Evolutionary conservation across 2,113 vertebrate genomes (phyloP).

Genomic region (Otocyon megalotis): DNA sequence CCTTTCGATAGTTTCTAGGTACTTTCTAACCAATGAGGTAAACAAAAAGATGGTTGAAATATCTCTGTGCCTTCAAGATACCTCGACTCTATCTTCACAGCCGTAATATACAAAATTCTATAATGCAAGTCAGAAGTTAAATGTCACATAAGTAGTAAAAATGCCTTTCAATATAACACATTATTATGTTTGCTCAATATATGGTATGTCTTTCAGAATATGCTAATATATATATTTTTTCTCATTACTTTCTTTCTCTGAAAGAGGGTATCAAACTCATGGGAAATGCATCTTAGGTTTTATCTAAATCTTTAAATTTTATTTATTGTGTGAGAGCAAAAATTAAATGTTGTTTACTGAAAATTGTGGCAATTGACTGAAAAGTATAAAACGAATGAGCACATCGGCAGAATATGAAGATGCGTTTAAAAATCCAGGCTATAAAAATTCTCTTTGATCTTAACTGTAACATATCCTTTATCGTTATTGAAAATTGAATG

Average conservation of each 20-base stretch:
- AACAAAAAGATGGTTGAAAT: constrained; percentile 30
- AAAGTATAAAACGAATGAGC: neutral
- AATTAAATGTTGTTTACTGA: neutral
- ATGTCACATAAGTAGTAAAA: neutral
- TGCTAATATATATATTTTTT: neutral
- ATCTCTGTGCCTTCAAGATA: neutral
- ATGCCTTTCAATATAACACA: neutral
- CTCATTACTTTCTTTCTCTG: neutral
- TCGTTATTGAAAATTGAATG: constrained; percentile 50
- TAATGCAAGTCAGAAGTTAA: neutral
- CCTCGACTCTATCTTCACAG: neutral
- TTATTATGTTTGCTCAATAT: neutral
- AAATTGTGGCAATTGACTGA: neutral
- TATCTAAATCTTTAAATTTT: neutral
- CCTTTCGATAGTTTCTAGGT: neutral
- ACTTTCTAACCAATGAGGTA: neutral
- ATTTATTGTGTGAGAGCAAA: constrained; percentile 18
- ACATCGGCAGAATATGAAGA: neutral
- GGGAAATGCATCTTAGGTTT: neutral
- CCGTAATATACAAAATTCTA: neutral
- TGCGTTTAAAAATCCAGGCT: neutral
- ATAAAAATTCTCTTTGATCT: constrained; percentile 49
- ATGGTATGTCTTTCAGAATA: neutral
- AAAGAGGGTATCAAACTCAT: neutral
- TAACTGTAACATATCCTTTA: neutral